Base-by-base conservation (phyloP, 2,888 invertebrate genomes). In the Choreutis nemorana region DNA sequence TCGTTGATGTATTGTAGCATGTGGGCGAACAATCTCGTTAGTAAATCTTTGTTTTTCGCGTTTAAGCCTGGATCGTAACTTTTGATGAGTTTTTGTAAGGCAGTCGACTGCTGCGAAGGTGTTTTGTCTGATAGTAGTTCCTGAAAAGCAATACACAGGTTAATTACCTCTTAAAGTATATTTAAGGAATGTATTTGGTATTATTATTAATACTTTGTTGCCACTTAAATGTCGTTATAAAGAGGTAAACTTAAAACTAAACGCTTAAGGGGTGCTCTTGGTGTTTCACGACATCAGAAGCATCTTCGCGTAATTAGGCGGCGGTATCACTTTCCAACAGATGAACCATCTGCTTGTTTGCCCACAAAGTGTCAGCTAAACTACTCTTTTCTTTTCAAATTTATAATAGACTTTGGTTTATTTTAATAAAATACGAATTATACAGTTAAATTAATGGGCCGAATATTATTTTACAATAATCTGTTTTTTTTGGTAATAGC, bases 21-120 rank as follows among this genome's bases (percentile, higher is more conserved):
- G 50, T 87, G 89, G 0, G 85, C 84, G 54, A 90, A 93, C 1
- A 97, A 59, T 43, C 83, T 79, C 29, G 85, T 83, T 7, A 95
- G 71, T 48, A 87, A 85, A 18, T 87, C 86, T 55, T 90, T 91
- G 53, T 95, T 95, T 9, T 85, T 85, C 39, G 85, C 86, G 4
- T 85, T 85, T 28, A 94, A 62, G 47, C 91, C 87, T 2, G 91
- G 91, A 62, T 95, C 91, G 66, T 93, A 90, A 48, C 89, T 91
- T 67, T 94, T 94, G 10, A 95, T 87, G 41, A 97, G 85, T 46
- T 91, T 84, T 49, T 90, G 88, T 26, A 96, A 55, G 6, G 93
- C 86, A 7, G 84, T 72, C 0, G 83, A 71, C 48, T 91, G 89
- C 47, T 91, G 84, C 8, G 82, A 67, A 2, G 84, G 71, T 5